Evolutionary conservation across 92 coral and sea anemone species (phyloP).

Genomic region (Scolanthus callimorphus): DNA sequence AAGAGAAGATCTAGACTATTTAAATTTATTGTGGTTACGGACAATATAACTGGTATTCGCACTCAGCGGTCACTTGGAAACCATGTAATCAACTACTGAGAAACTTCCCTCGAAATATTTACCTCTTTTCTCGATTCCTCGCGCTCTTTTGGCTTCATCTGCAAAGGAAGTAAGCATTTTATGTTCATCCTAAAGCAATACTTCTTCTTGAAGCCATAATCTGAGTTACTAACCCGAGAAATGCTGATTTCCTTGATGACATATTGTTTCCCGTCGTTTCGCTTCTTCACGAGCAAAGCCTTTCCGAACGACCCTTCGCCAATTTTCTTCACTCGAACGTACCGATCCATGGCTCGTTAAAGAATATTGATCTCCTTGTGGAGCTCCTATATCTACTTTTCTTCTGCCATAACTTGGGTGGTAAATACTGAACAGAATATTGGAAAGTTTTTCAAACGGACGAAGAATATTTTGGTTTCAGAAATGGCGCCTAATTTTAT

Average conservation of each 20-base stretch:
- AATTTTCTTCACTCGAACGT: slow-evolving; percentile 86
- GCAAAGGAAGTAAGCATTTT: slow-evolving; percentile 3
- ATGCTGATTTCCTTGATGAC: slow-evolving; percentile 97
- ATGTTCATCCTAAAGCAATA: too few species aligned
- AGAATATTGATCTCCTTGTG: neutral
- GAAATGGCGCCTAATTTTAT: slow-evolving; percentile 65
- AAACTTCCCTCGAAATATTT: too few species aligned
- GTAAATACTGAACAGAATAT: too few species aligned
- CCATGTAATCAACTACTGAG: slow-evolving; percentile 19
- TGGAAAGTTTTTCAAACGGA: neutral
- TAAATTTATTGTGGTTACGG: too few species aligned
- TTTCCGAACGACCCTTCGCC: slow-evolving; percentile 99
- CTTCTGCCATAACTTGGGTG: too few species aligned
- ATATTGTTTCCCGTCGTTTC: slow-evolving; percentile 85
- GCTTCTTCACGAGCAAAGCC: slow-evolving; percentile 87
- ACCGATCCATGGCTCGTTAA: slow-evolving; percentile 64
- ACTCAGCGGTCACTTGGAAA: too few species aligned
- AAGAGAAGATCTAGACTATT: too few species aligned
- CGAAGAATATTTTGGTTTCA: slow-evolving; percentile 11
- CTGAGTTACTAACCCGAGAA: slow-evolving; percentile 65
- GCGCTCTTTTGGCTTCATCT: slow-evolving; percentile 95
- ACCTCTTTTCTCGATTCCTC: slow-evolving; percentile 98
- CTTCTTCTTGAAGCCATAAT: neutral
- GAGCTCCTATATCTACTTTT: too few species aligned
- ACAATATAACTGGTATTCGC: too few species aligned